Evolutionary conservation across 1,140 invertebrate species (phyloP).

Genomic region (Hormaphis cornu): DNA sequence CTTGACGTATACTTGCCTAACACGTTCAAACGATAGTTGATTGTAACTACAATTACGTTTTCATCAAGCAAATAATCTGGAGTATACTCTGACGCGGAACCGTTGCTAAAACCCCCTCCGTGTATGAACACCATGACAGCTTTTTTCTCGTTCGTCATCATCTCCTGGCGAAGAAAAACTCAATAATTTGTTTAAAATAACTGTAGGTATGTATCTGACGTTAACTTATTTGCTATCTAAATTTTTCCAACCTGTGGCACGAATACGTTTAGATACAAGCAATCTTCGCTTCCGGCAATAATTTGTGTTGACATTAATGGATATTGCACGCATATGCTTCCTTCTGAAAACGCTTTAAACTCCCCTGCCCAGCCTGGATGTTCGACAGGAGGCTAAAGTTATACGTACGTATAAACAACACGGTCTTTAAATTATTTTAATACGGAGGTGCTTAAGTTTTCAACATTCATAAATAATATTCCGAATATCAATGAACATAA

Average conservation of each 20-base stretch:
- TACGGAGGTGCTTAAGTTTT: no score
- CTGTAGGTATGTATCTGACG: no score
- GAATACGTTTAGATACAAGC: constrained; percentile 35
- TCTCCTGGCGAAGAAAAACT: neutral
- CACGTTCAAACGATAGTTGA: constrained; percentile 65
- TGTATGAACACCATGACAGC: constrained; percentile 59
- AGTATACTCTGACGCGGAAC: constrained; percentile 47
- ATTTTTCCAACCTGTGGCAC: constrained; percentile 23
- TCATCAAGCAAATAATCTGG: constrained; percentile 63
- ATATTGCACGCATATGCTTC: constrained; percentile 30
- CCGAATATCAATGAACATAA: no score
- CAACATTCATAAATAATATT: no score
- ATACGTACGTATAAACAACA: no score
- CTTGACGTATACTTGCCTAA: constrained; percentile 41
- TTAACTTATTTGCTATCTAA: no score
- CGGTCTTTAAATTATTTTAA: no score
- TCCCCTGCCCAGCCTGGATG: constrained; percentile 23
- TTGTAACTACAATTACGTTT: constrained; percentile 64
- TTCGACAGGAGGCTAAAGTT: constrained; percentile 33
- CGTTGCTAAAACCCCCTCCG: constrained; percentile 49
- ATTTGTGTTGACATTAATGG: neutral
- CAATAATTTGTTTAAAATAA: neutral
- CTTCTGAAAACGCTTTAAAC: constrained; percentile 30
- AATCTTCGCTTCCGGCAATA: constrained; percentile 34
- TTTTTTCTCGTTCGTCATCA: constrained; percentile 27